Conservation (phyloP, 2,888 invertebrate species). For the Diaperis boleti region DNA sequence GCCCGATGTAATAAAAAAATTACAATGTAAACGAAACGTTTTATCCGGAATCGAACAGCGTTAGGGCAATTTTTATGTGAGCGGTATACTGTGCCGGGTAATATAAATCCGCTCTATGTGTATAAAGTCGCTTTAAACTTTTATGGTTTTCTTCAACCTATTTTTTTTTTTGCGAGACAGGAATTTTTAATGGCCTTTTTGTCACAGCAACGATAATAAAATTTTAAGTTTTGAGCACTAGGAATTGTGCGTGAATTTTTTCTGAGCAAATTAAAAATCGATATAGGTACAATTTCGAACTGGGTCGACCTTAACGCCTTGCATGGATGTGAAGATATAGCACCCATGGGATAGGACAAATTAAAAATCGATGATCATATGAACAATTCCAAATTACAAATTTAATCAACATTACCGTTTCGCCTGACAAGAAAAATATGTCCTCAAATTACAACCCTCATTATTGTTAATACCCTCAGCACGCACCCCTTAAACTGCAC, state of each 20-base stretch:
- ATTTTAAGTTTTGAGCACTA: too few species aligned
- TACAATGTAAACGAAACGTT: slow-evolving; percentile 26
- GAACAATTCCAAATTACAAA: background rate
- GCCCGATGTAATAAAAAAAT: slow-evolving; percentile 24
- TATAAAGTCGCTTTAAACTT: slow-evolving; percentile 19
- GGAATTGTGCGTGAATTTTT: too few species aligned
- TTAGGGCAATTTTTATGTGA: slow-evolving; percentile 27
- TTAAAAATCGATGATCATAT: slow-evolving; percentile 8
- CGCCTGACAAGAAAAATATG: slow-evolving; percentile 11
- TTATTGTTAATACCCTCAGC: slow-evolving; percentile 7
- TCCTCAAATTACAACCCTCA: slow-evolving; percentile 21
- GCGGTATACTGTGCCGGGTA: slow-evolving; percentile 22
- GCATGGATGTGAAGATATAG: too few species aligned
- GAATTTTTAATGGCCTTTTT: background rate
- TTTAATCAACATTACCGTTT: slow-evolving; percentile 7
- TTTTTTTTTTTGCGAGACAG: background rate
- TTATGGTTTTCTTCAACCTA: too few species aligned
- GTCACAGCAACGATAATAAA: background rate
- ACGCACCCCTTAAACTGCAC: slow-evolving; percentile 9
- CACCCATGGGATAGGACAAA: too few species aligned
- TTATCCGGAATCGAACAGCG: slow-evolving; percentile 15
- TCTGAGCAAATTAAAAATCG: too few species aligned
- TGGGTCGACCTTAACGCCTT: too few species aligned
- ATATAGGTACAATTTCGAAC: too few species aligned
- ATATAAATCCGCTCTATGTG: slow-evolving; percentile 20